Conservation (phyloP, 2,113 vertebrate species). For the Prolemur simus region DNA sequence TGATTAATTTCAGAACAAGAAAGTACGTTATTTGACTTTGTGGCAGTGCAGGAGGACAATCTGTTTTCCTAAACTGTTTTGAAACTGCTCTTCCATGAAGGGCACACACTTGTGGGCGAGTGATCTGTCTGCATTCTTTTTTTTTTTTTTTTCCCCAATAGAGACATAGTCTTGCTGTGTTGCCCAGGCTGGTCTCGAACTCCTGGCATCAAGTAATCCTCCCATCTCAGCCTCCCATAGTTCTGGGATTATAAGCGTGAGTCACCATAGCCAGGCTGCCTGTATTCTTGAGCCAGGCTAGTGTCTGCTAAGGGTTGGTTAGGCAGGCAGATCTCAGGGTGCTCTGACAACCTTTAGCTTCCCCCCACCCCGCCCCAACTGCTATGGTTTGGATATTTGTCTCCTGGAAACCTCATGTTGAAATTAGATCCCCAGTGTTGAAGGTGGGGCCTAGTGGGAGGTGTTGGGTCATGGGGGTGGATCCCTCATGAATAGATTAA, state of each 20-base stretch:
- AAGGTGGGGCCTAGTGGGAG: background rate
- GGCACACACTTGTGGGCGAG: background rate
- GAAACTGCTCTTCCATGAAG: slow-evolving; percentile 59
- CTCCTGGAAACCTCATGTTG: background rate
- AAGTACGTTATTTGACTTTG: background rate
- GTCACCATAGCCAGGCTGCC: background rate
- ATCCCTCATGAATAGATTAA: background rate
- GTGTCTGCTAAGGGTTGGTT: background rate
- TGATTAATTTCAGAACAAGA: slow-evolving; percentile 47
- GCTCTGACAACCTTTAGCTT: background rate
- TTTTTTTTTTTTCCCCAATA: background rate
- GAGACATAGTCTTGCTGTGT: too few species aligned
- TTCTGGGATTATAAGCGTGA: too few species aligned
- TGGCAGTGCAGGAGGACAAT: background rate
- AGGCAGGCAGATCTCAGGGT: background rate
- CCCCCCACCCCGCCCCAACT: background rate
- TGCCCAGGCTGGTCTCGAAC: too few species aligned
- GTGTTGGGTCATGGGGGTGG: background rate
- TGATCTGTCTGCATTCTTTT: background rate
- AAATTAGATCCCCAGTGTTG: background rate
- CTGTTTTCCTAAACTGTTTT: slow-evolving; percentile 55
- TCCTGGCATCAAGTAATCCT: too few species aligned
- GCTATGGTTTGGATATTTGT: background rate
- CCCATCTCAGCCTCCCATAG: too few species aligned
- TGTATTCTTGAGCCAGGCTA: background rate